Evolutionary conservation across 2,888 invertebrate genomes (phyloP).

Genomic region (Cataglyphis albicans): DNA sequence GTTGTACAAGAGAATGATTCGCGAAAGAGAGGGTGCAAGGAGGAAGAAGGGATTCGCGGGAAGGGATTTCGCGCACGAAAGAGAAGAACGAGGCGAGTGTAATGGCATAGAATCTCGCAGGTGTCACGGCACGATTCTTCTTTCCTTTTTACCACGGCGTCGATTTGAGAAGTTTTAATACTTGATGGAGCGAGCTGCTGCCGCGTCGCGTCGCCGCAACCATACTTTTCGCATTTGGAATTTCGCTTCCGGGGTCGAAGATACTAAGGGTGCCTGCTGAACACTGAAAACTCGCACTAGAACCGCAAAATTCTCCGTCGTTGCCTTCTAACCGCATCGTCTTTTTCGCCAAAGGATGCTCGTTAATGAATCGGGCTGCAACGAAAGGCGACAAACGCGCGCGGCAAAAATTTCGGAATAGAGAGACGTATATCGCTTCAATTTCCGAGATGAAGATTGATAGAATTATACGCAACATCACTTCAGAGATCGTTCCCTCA

Average conservation of each 20-base stretch:
- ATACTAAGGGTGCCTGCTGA: constrained; percentile 13
- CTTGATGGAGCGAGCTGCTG: constrained; percentile 74
- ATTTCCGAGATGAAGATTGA: constrained; percentile 7
- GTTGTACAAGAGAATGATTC: constrained; percentile 40
- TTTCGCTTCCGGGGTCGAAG: constrained; percentile 18
- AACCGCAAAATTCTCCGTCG: not conserved
- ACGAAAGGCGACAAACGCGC: constrained; percentile 10
- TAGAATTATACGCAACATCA: not conserved
- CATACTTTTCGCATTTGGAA: constrained; percentile 60
- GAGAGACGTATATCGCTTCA: not conserved
- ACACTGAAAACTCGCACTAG: constrained; percentile 24
- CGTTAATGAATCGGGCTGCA: not conserved
- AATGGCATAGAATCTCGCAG: constrained; percentile 77
- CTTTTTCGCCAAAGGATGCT: constrained; percentile 12
- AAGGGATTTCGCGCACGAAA: constrained; percentile 37
- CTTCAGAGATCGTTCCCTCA: constrained; percentile 13
- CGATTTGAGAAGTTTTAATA: constrained; percentile 82
- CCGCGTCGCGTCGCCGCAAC: constrained; percentile 48
- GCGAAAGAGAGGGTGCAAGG: constrained; percentile 10
- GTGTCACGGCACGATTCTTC: constrained; percentile 74
- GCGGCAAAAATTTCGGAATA: not conserved
- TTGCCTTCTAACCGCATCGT: constrained; percentile 13
- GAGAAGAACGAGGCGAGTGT: constrained; percentile 55
- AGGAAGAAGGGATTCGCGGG: not conserved
- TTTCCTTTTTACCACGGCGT: constrained; percentile 73